A percentile compares a stretch with the other conserved stretches of the same genome.
Evolutionary conservation across 2,113 vertebrate species (phyloP).

Genomic region (Nerophis ophidion): DNA sequence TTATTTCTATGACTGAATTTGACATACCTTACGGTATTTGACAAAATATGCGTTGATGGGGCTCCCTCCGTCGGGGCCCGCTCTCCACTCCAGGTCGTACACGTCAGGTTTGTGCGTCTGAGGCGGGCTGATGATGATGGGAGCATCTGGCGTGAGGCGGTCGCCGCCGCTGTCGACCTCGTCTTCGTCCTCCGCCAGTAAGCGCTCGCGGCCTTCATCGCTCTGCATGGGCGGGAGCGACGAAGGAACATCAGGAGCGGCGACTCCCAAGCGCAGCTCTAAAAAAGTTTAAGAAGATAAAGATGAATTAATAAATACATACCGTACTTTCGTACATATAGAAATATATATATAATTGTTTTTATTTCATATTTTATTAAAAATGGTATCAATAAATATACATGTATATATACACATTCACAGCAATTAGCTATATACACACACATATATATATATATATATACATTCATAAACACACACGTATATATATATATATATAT

Average conservation of each 20-base stretch:
- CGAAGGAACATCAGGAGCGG: constrained; percentile 8
- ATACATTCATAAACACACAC: too few species aligned
- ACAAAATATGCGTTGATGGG: constrained; percentile 92
- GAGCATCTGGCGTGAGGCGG: constrained; percentile 79
- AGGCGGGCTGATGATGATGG: constrained; percentile 92
- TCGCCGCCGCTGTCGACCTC: constrained; percentile 39
- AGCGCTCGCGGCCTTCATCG: constrained; percentile 60
- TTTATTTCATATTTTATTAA: too few species aligned
- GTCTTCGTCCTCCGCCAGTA: constrained; percentile 38
- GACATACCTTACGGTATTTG: constrained; percentile 89
- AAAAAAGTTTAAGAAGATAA: constrained; percentile 1
- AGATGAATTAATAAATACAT: too few species aligned
- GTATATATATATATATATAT: too few species aligned
- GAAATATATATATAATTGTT: too few species aligned
- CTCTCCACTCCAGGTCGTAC: constrained; percentile 87
- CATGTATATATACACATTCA: too few species aligned
- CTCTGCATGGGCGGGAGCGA: constrained; percentile 66
- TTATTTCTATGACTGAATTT: neutral
- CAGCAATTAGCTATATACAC: too few species aligned
- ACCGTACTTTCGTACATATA: too few species aligned
- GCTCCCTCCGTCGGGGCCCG: constrained; percentile 80
- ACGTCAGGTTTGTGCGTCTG: constrained; percentile 83
- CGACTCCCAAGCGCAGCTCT: constrained; percentile 14
- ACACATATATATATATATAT: too few species aligned
- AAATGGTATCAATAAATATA: too few species aligned